Conservation (phyloP, 2,797 vertebrate genomes). For the Epinephelus malabaricus region DNA sequence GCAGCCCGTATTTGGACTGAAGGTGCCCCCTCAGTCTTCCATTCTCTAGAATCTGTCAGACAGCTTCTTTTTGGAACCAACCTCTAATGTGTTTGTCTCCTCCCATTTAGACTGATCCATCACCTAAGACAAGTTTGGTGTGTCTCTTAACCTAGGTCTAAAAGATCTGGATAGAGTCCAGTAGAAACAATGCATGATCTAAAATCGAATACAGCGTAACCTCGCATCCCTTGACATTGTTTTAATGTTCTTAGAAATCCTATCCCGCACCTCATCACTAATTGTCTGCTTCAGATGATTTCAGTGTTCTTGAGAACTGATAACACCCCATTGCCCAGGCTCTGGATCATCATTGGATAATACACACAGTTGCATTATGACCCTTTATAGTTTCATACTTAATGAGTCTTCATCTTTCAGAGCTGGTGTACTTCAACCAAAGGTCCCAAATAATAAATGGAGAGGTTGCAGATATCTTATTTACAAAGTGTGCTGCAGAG, state of each 20-base stretch:
- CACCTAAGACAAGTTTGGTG: neutral
- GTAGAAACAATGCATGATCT: neutral
- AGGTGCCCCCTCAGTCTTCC: too few species aligned
- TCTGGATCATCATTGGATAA: conserved; percentile 6
- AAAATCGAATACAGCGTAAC: neutral
- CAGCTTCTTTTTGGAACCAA: too few species aligned
- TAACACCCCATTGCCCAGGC: neutral
- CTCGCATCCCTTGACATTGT: neutral
- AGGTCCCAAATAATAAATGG: too few species aligned
- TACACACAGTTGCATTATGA: neutral
- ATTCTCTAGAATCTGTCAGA: too few species aligned
- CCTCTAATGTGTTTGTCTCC: too few species aligned
- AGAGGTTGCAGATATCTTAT: too few species aligned
- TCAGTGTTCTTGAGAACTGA: neutral
- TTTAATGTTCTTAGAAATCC: neutral
- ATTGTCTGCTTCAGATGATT: neutral
- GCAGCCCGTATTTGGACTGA: too few species aligned
- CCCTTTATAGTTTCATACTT: too few species aligned
- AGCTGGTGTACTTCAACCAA: too few species aligned
- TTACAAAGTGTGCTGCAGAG: too few species aligned
- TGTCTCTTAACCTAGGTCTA: neutral
- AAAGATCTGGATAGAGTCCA: neutral
- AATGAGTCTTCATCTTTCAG: too few species aligned
- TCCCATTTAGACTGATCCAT: too few species aligned
- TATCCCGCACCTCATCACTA: neutral